A percentile compares a stretch with the other conserved stretches of the same genome.
Evolutionary conservation across 2,888 invertebrate genomes (phyloP).

Genomic region (Pomacea canaliculata): DNA sequence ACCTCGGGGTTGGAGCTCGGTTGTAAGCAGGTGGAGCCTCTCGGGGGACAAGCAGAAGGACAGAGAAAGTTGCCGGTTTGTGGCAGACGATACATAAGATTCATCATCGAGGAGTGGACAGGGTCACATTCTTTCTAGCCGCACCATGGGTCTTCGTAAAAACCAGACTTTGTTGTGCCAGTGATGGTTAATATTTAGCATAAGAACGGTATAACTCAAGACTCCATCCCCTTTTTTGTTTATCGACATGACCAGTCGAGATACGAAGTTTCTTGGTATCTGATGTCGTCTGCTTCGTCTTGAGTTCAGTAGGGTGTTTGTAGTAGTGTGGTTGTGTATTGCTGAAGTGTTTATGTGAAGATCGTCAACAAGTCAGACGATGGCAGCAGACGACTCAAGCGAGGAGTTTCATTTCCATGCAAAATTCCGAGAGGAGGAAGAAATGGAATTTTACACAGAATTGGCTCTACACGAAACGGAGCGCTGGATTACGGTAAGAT

Average conservation of each 20-base stretch:
- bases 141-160: too few relatives aligned
- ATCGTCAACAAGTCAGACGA: neutral
- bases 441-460: conserved; percentile 68
- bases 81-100: too few relatives aligned
- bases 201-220: neutral
- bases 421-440: conserved; percentile 59
- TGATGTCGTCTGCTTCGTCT: neutral
- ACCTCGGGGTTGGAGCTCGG: too few relatives aligned
- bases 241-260: too few relatives aligned
- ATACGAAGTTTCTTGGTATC: too few relatives aligned
- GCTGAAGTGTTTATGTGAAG: neutral
- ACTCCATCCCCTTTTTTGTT: too few relatives aligned
- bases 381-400: neutral
- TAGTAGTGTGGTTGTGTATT: neutral
- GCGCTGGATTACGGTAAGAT: conserved; percentile 67
- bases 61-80: too few relatives aligned
- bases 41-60: too few relatives aligned
- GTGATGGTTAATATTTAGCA: neutral
- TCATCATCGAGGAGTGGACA: too few relatives aligned
- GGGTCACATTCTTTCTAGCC: too few relatives aligned
- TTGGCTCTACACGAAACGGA: conserved; percentile 68
- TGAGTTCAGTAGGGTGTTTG: neutral
- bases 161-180: neutral
- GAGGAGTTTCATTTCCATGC: conserved; percentile 36
- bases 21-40: too few relatives aligned